Evolutionary conservation across 35 echinoderm and acorn worm species (phyloP), one percentile per base, ranked within the genome.

Genomic region (Ophioderma brevispina): DNA sequence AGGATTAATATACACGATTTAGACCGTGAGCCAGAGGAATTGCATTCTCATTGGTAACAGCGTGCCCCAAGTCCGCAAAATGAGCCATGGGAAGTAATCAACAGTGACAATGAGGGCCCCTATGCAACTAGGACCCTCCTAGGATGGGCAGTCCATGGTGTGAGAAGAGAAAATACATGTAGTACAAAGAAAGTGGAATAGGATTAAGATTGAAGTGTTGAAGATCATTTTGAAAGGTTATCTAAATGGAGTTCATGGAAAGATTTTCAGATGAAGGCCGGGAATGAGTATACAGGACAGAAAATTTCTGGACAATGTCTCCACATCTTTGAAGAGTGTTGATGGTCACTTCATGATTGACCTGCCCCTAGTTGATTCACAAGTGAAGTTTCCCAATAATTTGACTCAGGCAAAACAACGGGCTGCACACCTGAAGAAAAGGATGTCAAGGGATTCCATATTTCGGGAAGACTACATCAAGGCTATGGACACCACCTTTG

Each of bases 331-430:
- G 31, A 43, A 88, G 59, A 33, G 15, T 40, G 77, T 80, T 31
- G 83, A 87, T 34, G 79, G 82, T 42, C 78, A 83, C 36, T 85
- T 42, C 30, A 23, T 64, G 15, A 64, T 94, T 39, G 76, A 87
- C 1, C 83, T 94, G 49, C 92, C 88, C 31, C 89, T 88, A 14
- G 35, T 70, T 25, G 37, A 36, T 79, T 17, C 35, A 25, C 33
- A 55, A 37, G 64, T 75, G 15, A 43, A 81, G 34, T 40, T 92
- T 38, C 86, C 86, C n/a, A 93, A 93, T 63, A 93, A 88, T 81
- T 33, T 78, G 34, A 52, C 32, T 28, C 39, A 88, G 40, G 85
- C 85, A 36, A 15, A 32, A 78, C 64, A 75, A 37, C 55, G 91
- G 35, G 33, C 87, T 2, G 32, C 28, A 6, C 78, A 82, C 33